Percentiles rank a stretch among this genome's conserved stretches.
Conservation (phyloP, 2,888 invertebrate genomes). For the Hipparchia semele region DNA sequence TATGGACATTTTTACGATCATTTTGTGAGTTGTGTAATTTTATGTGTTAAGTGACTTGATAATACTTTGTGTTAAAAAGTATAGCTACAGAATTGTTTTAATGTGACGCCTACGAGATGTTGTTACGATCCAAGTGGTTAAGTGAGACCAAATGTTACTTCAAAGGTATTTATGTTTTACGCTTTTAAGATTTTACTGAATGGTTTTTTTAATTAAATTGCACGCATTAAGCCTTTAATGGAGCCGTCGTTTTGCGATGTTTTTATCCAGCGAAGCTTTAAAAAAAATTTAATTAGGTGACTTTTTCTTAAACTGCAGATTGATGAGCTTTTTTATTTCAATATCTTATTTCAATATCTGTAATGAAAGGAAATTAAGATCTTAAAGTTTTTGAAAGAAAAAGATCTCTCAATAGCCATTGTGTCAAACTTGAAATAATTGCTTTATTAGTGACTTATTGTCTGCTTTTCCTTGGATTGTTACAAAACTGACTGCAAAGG, state of each 20-base stretch:
- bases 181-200: background rate
- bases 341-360: slow-evolving; percentile 24
- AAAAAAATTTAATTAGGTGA: slow-evolving; percentile 35
- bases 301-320: slow-evolving; percentile 21
- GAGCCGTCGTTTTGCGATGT: slow-evolving; percentile 4
- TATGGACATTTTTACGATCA: background rate
- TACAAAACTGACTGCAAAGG: background rate
- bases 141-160: slow-evolving; percentile 32
- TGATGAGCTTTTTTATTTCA: slow-evolving; percentile 12
- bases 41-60: slow-evolving; percentile 4
- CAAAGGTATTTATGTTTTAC: slow-evolving; percentile 30
- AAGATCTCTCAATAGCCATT: background rate
- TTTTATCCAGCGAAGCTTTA: slow-evolving; percentile 23
- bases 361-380: slow-evolving; percentile 17
- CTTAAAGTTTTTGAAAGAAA: slow-evolving; percentile 5
- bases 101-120: slow-evolving; percentile 19
- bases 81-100: background rate
- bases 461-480: background rate
- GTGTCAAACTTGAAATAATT: background rate
- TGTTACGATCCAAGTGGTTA: slow-evolving; percentile 32
- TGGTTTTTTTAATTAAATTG: slow-evolving; percentile 20
- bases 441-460: slow-evolving; percentile 4
- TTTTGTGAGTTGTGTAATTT: slow-evolving; percentile 11
- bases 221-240: slow-evolving; percentile 8
- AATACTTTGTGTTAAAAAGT: background rate